Conservation (phyloP, 2,113 vertebrate genomes). For the Macaca nemestrina region DNA sequence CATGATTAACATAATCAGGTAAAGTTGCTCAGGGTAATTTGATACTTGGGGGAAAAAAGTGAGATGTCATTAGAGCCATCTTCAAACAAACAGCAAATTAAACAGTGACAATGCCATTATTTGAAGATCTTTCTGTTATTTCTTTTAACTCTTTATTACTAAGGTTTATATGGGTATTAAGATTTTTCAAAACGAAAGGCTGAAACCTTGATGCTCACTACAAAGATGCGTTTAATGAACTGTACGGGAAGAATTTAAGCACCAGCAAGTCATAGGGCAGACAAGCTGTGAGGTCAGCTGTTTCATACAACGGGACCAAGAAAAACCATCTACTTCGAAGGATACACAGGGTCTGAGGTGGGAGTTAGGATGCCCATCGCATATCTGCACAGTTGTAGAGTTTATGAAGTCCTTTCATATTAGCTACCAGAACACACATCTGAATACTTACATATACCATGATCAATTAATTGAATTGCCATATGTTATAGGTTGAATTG, state of each 20-base stretch:
- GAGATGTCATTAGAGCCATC: conserved; percentile 25
- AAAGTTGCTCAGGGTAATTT: neutral
- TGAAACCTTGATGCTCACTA: neutral
- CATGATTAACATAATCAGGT: conserved; percentile 60
- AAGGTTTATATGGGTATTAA: neutral
- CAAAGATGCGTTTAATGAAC: neutral
- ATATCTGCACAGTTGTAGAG: neutral
- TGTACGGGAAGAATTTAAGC: neutral
- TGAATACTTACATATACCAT: neutral
- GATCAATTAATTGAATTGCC: neutral
- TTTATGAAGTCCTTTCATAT: neutral
- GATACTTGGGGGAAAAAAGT: neutral
- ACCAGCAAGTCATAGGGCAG: neutral
- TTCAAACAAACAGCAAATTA: conserved; percentile 68
- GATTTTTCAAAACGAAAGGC: neutral
- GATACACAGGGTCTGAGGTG: fast-evolving
- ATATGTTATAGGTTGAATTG: neutral
- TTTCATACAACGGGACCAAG: neutral
- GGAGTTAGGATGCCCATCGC: fast-evolving
- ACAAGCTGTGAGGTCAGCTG: neutral
- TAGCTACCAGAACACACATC: neutral
- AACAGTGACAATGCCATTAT: neutral
- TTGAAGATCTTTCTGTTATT: conserved; percentile 33
- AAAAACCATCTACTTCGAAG: neutral
- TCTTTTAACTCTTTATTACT: conserved; percentile 39